phyloP scores from a whole-genome alignment of 2,888 invertebrate genomes.

The Falcaria lacertinaria region DNA sequence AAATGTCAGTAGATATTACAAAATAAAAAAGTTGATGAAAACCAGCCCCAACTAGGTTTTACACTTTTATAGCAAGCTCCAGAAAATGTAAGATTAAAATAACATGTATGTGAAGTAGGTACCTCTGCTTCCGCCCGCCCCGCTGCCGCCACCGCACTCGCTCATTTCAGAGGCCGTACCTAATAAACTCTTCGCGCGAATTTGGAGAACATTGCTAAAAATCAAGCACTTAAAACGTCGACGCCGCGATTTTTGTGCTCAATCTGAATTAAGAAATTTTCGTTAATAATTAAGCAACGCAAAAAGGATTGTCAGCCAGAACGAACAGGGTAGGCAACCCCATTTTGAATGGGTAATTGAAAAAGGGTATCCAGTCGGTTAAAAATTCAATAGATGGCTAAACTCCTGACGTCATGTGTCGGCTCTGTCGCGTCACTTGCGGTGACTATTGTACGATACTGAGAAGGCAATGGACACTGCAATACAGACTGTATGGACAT shows the following conservation, averaged over 20 bases:
- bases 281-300: slow-evolving; percentile 71
- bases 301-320: slow-evolving; percentile 77
- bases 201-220: slow-evolving; percentile 7
- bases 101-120: no score
- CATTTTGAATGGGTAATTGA: slow-evolving; percentile 75
- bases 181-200: slow-evolving; percentile 7
- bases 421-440: slow-evolving; percentile 15
- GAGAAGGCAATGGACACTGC: slow-evolving; percentile 11
- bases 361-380: slow-evolving; percentile 68
- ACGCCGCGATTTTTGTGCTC: slow-evolving; percentile 49
- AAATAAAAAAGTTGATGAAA: no score
- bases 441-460: slow-evolving; percentile 12
- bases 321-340: slow-evolving; percentile 70
- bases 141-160: background rate
- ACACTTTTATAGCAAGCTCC: no score
- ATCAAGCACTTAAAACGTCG: slow-evolving; percentile 27
- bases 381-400: slow-evolving; percentile 70
- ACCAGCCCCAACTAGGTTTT: no score
- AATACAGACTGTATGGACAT: no score
- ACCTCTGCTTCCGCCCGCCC: no score
- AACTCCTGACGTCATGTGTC: slow-evolving; percentile 47
- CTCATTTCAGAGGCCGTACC: slow-evolving; percentile 7
- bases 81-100: no score
- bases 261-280: slow-evolving; percentile 74
- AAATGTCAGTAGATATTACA: no score